Evolutionary conservation across 2,797 vertebrate species (phyloP).

Genomic region (Odontamblyopus rebecca): DNA sequence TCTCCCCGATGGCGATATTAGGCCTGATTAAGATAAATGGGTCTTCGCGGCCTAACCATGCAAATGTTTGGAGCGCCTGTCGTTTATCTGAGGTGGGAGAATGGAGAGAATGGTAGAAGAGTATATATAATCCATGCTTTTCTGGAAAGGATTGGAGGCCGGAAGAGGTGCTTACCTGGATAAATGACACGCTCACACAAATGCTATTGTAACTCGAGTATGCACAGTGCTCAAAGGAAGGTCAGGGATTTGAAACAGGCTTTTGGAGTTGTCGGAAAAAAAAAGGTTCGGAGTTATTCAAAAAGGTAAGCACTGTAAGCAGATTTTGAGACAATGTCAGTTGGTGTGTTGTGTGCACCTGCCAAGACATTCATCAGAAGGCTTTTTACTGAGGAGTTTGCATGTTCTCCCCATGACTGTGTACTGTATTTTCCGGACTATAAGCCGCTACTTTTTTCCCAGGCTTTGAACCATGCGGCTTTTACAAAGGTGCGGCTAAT

Average conservation of each 20-base stretch:
- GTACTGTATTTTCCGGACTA: too few relatives aligned
- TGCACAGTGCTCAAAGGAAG: slow-evolving; percentile 13
- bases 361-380: too few relatives aligned
- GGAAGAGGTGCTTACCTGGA: slow-evolving; percentile 19
- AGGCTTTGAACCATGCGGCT: too few relatives aligned
- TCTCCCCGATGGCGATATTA: slow-evolving; percentile 72
- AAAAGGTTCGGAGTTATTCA: neutral
- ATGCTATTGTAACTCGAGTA: slow-evolving; percentile 18
- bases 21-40: slow-evolving; percentile 74
- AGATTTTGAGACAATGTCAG: too few relatives aligned
- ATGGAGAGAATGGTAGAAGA: slow-evolving; percentile 16
- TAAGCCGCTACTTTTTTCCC: too few relatives aligned
- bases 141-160: slow-evolving; percentile 34
- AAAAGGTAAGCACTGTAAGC: too few relatives aligned
- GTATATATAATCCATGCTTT: slow-evolving; percentile 34
- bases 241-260: neutral
- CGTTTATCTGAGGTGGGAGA: slow-evolving; percentile 56
- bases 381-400: too few relatives aligned
- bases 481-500: too few relatives aligned
- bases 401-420: too few relatives aligned
- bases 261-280: neutral
- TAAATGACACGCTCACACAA: slow-evolving; percentile 39
- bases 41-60: slow-evolving; percentile 59
- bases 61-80: slow-evolving; percentile 55
- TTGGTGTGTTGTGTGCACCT: too few relatives aligned